These are phyloP conservation scores for Caenorhabditis inopinata DNA, from an alignment of 1,140 invertebrate genomes.

Conservation along the genomic window DNA sequence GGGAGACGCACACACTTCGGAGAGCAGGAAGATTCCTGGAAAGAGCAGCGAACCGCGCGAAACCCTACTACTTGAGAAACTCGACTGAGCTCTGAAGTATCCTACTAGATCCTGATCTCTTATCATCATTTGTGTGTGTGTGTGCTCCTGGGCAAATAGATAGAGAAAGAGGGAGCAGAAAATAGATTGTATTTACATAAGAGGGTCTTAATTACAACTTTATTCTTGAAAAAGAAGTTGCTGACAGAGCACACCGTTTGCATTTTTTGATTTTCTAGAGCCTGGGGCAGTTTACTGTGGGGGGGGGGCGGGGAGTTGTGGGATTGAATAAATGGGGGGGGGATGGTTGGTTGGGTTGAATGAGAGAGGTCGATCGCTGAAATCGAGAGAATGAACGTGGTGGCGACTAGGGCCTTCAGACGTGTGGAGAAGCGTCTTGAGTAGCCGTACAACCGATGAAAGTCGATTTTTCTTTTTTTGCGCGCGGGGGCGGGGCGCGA, in stretches of 20 bases:
- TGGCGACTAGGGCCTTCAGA: not conserved
- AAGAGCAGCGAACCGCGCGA: not conserved
- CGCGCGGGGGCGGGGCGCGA: not conserved
- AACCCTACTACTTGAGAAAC: constrained; percentile 14
- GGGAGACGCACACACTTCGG: too few relatives aligned
- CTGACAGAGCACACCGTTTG: not conserved
- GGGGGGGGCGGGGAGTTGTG: not conserved
- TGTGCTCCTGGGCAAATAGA: too few relatives aligned
- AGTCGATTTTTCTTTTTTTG: too few relatives aligned
- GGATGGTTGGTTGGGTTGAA: not conserved
- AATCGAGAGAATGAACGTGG: too few relatives aligned
- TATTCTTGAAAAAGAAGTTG: not conserved
- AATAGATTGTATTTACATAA: too few relatives aligned
- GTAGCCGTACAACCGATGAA: not conserved
- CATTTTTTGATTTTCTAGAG: not conserved
- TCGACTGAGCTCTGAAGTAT: too few relatives aligned
- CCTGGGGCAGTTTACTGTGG: not conserved
- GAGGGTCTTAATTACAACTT: constrained; percentile 7
- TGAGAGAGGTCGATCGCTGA: too few relatives aligned
- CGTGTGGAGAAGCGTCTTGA: not conserved
- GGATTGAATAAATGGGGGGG: too few relatives aligned
- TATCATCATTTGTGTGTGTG: too few relatives aligned
- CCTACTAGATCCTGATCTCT: too few relatives aligned
- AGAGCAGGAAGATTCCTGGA: not conserved
- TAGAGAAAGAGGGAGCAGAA: too few relatives aligned